Evolutionary conservation across 1,140 invertebrate genomes (phyloP), one percentile per base, ranked within the genome.

Genomic region (Heterodera carotae): DNA sequence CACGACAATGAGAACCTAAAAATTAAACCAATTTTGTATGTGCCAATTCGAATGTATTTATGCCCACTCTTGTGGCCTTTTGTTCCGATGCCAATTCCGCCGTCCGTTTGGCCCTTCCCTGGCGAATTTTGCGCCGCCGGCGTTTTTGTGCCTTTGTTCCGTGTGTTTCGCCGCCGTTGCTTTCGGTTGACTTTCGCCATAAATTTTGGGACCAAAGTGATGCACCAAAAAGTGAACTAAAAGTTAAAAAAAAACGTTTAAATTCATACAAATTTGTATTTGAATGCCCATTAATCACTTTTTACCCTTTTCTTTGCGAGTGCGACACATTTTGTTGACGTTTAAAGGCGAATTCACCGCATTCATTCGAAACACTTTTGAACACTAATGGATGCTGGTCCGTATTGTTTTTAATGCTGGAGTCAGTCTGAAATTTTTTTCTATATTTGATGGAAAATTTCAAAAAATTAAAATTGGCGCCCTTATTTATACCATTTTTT

Each of bases 1-100:
- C 0, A 96, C 93, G 0, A 96, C 92, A 1, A 94, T 94, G 6
- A 96, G 89, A 3, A 66, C 62, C 66, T 74, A 10, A 74, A 74
- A 60, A n/a, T 73, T 59, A 8, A 12, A 12, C 39, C 39, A 12
- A 43, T 12, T 43, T 12, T 8, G 6, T 43, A 12, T 2, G 6
- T 8, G 39, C 39, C 72, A 75, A 48, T 68, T 71, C 22, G 15
- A 31, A 74, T n/a, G 8, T 18, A 3, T 12, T 36, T 8, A 70
- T 33, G 5, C 25, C 4, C 29, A 70, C 39, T 7, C 69, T 53
- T n/a, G 94, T 95, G 0, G 94, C 94, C 87, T 96, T 96, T 84
- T 95, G 94, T 86, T 96, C 94, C 48, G 84, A 89, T 92, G 93
- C 33, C 92, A 88, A 18, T 68, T 82, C 80, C 39, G 68, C 43